Conservation (phyloP, 2,797 vertebrate genomes). For the Parotocinclus haroldoi region DNA sequence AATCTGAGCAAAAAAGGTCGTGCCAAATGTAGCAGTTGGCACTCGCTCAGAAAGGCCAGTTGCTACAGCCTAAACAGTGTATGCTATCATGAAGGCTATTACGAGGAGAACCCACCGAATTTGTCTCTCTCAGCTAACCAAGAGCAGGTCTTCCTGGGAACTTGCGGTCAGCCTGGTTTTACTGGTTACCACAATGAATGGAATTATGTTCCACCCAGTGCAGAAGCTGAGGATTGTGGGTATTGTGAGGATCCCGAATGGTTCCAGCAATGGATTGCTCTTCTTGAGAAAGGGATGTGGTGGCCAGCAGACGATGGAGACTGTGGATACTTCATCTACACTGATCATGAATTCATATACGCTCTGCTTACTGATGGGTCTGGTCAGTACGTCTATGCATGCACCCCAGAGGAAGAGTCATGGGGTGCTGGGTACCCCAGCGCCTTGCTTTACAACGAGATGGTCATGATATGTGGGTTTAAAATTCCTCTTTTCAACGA, state of each 20-base stretch:
- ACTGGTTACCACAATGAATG: constrained; percentile 69
- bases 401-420: constrained; percentile 76
- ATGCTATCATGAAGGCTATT: constrained; percentile 76
- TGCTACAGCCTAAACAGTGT: constrained; percentile 73
- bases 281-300: constrained; percentile 91
- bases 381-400: constrained; percentile 88
- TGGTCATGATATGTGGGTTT: constrained; percentile 84
- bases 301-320: constrained; percentile 91
- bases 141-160: constrained; percentile 61
- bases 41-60: constrained; percentile 70
- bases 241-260: constrained; percentile 80
- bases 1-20: constrained; percentile 83
- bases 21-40: constrained; percentile 64
- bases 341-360: constrained; percentile 89
- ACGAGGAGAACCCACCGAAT: constrained; percentile 75
- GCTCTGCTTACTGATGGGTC: constrained; percentile 88
- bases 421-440: constrained; percentile 67
- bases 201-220: constrained; percentile 67
- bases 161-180: constrained; percentile 60
- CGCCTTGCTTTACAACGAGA: constrained; percentile 74
- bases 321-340: constrained; percentile 94
- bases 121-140: constrained; percentile 70
- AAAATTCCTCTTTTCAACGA: constrained; percentile 86
- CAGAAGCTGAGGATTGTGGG: constrained; percentile 66
- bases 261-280: constrained; percentile 88